A percentile compares a stretch with the other conserved stretches of the same genome.
These are phyloP conservation scores for Ochotona curzoniae DNA, from an alignment of 2,113 vertebrate genomes.

Conservation along the genomic window DNA sequence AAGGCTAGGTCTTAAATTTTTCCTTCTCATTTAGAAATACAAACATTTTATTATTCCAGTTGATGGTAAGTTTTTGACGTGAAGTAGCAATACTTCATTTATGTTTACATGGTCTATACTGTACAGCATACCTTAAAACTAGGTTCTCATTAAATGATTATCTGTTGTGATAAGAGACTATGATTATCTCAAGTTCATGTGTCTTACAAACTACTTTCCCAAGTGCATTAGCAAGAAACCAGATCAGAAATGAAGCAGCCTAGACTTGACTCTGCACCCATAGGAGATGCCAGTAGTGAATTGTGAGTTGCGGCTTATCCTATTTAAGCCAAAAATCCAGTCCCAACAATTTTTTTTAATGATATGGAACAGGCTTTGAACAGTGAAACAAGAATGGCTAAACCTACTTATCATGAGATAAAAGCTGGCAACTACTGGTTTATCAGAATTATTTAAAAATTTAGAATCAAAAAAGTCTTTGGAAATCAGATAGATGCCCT, in stretches of 20 bases:
- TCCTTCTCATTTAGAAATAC: conserved; percentile 2
- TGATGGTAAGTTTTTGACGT: neutral
- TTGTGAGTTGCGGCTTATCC: too few relatives aligned
- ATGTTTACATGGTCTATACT: neutral
- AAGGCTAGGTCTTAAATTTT: neutral
- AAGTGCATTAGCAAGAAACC: too few relatives aligned
- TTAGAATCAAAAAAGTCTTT: neutral
- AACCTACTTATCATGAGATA: neutral
- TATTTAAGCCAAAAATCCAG: too few relatives aligned
- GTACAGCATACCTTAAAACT: neutral
- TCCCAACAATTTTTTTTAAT: neutral
- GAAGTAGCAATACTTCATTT: neutral
- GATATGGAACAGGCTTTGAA: neutral
- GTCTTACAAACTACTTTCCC: neutral
- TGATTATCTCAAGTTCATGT: neutral
- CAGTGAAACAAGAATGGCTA: neutral
- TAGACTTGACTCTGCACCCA: too few relatives aligned
- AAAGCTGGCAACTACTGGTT: conserved; percentile 6
- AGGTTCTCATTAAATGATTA: neutral
- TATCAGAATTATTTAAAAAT: conserved; percentile 45
- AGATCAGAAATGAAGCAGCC: too few relatives aligned
- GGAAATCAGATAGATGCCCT: neutral
- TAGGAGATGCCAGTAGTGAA: too few relatives aligned
- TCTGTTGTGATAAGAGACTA: neutral
- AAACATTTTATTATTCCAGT: neutral